Base-by-base conservation (phyloP, 1,140 invertebrate species). In the Hirudo medicinalis region DNA sequence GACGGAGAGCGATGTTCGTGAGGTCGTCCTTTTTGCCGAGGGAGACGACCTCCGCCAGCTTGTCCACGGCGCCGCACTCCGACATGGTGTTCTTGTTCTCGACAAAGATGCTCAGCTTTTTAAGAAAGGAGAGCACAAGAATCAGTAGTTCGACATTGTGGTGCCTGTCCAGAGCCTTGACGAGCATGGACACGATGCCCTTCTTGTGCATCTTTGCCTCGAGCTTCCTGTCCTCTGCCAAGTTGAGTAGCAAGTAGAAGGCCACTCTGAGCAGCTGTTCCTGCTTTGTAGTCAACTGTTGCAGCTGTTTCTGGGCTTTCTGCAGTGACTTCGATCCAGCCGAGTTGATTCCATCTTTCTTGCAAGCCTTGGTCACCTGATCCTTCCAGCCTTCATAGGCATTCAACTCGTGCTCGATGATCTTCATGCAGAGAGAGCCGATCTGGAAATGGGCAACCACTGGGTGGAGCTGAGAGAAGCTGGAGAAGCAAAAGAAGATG, bases 171-270 rank as follows among this genome's bases (percentile, higher is more conserved):
- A 98, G 85, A 43, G 89, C 89, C 77, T 90, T 90, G n/a, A 92
- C 86, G 13, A 99, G 84, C 80, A 96, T 87, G 36, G 87, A 87
- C 2, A 97, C 89, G 74, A 98, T 88, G 75, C 92, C 91, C 80
- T 94, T 91, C 74, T 92, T 92, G 9, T 90, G 87, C 91, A 99
- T 98, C 85, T 99, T 99, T 81, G 93, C 89, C 83, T 98, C 94
- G 13, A 97, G 83, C 69, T 83, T 91, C 20, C 90, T 86, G 83
- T 97, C 94, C 82, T 97, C 94, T 9, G 94, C 90, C 78, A 99
- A 89, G 81, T 98, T 97, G 27, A 97, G 82, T 63, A 99, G 83
- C 74, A 99, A 84, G 82, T 96, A 94, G 82, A 93, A 94, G 19
- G 85, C 83, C 54, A 86, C 85, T 83, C 91, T 84, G 36, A 96